Conservation (phyloP, 2,888 invertebrate species). For the Euplagia quadripunctaria region DNA sequence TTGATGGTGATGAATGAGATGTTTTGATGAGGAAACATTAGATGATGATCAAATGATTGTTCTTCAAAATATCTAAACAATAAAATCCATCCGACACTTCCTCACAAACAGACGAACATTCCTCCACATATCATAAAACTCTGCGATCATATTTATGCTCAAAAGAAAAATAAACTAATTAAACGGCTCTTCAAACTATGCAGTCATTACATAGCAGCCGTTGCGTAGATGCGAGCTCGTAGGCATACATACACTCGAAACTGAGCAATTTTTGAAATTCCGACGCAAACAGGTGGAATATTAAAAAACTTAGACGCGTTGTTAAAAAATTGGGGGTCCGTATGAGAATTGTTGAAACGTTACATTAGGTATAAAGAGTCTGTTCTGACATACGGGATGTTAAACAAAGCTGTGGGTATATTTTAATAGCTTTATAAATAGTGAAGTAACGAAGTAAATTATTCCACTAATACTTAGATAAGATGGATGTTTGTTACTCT, state of each 20-base stretch:
- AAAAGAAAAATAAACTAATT: constrained; percentile 10
- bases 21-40: too few relatives aligned
- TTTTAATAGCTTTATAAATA: too few relatives aligned
- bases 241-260: constrained; percentile 16
- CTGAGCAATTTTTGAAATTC: constrained; percentile 45
- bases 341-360: background rate
- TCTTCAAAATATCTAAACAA: too few relatives aligned
- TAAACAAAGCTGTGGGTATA: too few relatives aligned
- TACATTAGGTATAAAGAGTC: background rate
- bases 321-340: constrained; percentile 48
- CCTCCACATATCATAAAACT: background rate
- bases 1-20: too few relatives aligned
- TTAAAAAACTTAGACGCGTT: constrained; percentile 68
- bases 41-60: too few relatives aligned
- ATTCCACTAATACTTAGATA: too few relatives aligned
- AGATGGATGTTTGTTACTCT: too few relatives aligned
- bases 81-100: too few relatives aligned
- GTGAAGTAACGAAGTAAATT: too few relatives aligned
- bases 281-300: constrained; percentile 52
- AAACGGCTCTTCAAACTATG: constrained; percentile 18
- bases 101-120: background rate
- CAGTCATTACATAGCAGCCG: constrained; percentile 18
- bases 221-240: constrained; percentile 15
- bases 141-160: constrained; percentile 1
- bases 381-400: too few relatives aligned